Conservation (phyloP, 2,888 invertebrate genomes). For the Pseudococcus longispinus region DNA sequence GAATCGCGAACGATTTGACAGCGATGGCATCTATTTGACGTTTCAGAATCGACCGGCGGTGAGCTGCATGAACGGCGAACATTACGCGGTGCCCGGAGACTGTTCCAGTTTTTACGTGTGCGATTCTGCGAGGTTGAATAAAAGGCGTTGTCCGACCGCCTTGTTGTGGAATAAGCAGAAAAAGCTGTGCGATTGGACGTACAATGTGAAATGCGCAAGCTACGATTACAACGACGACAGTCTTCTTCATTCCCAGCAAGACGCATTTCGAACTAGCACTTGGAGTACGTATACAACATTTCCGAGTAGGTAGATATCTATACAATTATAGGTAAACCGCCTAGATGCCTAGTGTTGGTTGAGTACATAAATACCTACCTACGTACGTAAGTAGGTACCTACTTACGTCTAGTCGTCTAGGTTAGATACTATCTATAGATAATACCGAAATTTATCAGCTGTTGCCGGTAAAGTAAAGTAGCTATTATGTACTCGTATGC, state of each 20-base stretch:
- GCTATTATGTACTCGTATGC: too few species aligned
- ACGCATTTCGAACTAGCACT: not conserved
- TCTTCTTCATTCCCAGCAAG: not conserved
- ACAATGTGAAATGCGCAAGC: constrained; percentile 68
- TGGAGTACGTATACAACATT: not conserved
- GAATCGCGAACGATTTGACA: not conserved
- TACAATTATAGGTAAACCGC: too few species aligned
- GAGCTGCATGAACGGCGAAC: constrained; percentile 68
- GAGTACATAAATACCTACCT: too few species aligned
- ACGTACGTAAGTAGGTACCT: too few species aligned
- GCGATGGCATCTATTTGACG: not conserved
- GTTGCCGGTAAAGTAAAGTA: too few species aligned
- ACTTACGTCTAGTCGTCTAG: too few species aligned
- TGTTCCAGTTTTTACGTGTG: constrained; percentile 81
- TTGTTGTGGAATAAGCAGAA: constrained; percentile 75
- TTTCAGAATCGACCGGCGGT: constrained; percentile 31
- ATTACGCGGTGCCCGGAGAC: constrained; percentile 73
- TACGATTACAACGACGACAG: too few species aligned
- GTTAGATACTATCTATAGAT: too few species aligned
- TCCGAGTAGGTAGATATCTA: too few species aligned
- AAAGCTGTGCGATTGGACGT: constrained; percentile 79
- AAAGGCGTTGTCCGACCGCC: constrained; percentile 78
- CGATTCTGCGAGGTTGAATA: constrained; percentile 74
- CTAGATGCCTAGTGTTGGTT: too few species aligned
- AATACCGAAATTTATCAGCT: too few species aligned